These are phyloP conservation scores for Drosophila lutescens DNA, from an alignment of 2,888 invertebrate genomes.

Conservation along the genomic window DNA sequence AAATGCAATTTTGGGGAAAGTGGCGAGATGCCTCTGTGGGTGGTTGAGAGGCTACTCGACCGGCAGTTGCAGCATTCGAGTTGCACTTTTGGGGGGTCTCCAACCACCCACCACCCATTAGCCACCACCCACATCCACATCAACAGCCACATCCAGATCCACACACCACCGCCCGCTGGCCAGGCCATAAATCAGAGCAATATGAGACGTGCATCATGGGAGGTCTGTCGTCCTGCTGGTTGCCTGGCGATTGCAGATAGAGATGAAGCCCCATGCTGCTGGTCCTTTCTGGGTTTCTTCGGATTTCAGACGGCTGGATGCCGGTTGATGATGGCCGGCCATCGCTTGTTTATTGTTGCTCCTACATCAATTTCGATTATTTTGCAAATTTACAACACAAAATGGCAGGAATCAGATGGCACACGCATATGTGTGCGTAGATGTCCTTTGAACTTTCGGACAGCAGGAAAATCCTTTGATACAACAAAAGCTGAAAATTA, in stretches of 20 bases:
- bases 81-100: conserved; percentile 19
- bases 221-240: conserved; percentile 47
- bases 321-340: conserved; percentile 23
- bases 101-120: conserved; percentile 3
- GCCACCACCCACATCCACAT: conserved; percentile 1
- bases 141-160: conserved; percentile 5
- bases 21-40: conserved; percentile 8
- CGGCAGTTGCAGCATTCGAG: conserved; percentile 26
- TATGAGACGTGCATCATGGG: conserved; percentile 67
- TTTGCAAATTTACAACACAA: conserved; percentile 50
- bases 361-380: conserved; percentile 45
- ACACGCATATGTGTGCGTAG: conserved; percentile 1
- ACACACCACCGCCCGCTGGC: conserved; percentile 25
- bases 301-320: conserved; percentile 26
- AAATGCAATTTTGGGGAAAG: conserved; percentile 36
- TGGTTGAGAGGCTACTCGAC: conserved; percentile 3
- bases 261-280: conserved; percentile 28
- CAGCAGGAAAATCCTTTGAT: conserved; percentile 32
- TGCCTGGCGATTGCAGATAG: conserved; percentile 19
- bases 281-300: conserved; percentile 43
- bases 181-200: conserved; percentile 68
- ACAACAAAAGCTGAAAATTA: conserved; percentile 52
- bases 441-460: conserved; percentile 40
- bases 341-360: conserved; percentile 43
- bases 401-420: conserved; percentile 39